phyloP scores from a whole-genome alignment of 1,140 invertebrate genomes.

The Schlechtendalia chinensis region DNA sequence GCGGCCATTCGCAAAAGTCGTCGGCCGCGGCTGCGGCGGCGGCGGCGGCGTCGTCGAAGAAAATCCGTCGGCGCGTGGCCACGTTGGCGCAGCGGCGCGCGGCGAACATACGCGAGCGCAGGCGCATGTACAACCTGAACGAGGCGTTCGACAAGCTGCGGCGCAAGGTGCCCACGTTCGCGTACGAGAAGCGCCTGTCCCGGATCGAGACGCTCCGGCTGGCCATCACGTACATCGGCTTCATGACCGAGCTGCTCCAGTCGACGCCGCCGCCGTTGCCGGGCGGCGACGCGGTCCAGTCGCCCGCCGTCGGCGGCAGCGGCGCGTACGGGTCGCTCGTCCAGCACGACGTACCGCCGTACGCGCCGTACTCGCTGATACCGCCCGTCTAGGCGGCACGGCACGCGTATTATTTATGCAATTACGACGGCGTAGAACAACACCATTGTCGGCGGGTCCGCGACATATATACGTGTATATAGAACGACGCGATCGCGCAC shows the following conservation, averaged over 20 bases:
- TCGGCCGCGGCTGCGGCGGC: background rate
- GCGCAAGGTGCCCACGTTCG: constrained; percentile 95
- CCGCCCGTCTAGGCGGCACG: constrained; percentile 24
- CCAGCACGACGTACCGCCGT: constrained; percentile 33
- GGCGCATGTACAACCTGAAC: constrained; percentile 96
- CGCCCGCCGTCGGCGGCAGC: background rate
- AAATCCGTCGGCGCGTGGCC: constrained; percentile 81
- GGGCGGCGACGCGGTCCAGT: background rate
- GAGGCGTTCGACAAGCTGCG: constrained; percentile 93
- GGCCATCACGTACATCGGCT: constrained; percentile 97
- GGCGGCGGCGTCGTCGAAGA: constrained; percentile 60
- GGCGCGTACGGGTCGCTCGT: background rate
- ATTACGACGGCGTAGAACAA: too few species aligned
- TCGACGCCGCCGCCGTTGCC: constrained; percentile 49
- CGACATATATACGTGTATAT: too few species aligned
- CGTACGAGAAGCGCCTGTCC: constrained; percentile 96
- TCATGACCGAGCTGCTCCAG: constrained; percentile 86
- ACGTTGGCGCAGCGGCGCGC: constrained; percentile 85
- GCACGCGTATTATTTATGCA: too few species aligned
- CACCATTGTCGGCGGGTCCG: too few species aligned
- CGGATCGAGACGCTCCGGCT: constrained; percentile 95
- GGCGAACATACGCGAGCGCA: constrained; percentile 90
- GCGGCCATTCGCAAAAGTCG: constrained; percentile 9
- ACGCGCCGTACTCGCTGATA: constrained; percentile 48
- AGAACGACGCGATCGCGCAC: too few species aligned